Evolutionary conservation across 2,888 invertebrate species (phyloP).

Genomic region (Coelinius sp.): DNA sequence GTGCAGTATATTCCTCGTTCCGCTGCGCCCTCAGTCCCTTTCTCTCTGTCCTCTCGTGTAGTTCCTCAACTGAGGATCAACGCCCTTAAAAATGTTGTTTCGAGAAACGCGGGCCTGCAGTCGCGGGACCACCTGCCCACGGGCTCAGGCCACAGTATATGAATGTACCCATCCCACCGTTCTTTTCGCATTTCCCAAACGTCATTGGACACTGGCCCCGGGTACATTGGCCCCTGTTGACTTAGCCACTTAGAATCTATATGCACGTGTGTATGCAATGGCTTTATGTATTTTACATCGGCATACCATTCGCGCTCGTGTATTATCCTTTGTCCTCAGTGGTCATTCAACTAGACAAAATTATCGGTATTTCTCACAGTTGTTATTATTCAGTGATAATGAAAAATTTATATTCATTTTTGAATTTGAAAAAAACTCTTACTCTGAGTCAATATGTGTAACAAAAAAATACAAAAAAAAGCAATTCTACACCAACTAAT

Average conservation of each 20-base stretch:
- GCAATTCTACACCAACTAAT: too few species aligned
- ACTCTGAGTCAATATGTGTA: too few species aligned
- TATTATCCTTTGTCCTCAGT: conserved; percentile 29
- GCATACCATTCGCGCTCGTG: conserved; percentile 7
- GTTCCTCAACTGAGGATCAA: conserved; percentile 56
- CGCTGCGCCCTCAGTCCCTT: conserved; percentile 23
- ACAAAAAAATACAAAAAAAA: too few species aligned
- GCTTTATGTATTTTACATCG: conserved; percentile 29
- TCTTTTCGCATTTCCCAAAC: conserved; percentile 35
- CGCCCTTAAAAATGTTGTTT: conserved; percentile 67
- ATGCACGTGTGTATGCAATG: conserved; percentile 32
- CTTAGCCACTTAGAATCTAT: conserved; percentile 63
- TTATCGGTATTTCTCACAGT: conserved; percentile 29
- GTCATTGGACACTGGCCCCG: conserved; percentile 56
- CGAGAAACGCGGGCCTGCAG: conserved; percentile 53
- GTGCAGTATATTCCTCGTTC: conserved; percentile 27
- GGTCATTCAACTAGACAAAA: conserved; percentile 26
- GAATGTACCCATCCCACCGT: conserved; percentile 39
- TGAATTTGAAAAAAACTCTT: too few species aligned
- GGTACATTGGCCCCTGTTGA: conserved; percentile 61
- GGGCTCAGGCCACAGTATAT: conserved; percentile 53
- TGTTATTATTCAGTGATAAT: too few species aligned
- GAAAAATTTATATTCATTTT: too few species aligned
- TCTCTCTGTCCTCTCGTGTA: conserved; percentile 45
- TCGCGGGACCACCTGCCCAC: conserved; percentile 68